A percentile compares a stretch with the other conserved stretches of the same genome.
These are phyloP conservation scores for Mythimna pallens DNA, from an alignment of 2,888 invertebrate genomes.

Conservation along the genomic window DNA sequence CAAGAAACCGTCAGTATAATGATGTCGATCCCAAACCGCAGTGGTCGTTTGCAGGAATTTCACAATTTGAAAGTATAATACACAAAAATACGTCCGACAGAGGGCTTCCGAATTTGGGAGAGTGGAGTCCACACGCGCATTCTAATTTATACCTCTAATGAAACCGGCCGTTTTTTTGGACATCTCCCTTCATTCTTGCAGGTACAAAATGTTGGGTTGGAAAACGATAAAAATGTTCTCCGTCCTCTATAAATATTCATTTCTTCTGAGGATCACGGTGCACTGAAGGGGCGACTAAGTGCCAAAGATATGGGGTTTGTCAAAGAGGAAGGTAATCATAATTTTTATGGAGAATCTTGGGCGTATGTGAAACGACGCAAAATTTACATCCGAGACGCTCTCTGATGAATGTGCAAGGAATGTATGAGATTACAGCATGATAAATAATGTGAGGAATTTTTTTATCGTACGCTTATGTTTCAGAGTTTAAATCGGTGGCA, in stretches of 20 bases:
- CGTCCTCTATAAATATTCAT: constrained; percentile 86
- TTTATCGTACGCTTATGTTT: constrained; percentile 63
- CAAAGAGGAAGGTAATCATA: constrained; percentile 84
- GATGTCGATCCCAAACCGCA: constrained; percentile 76
- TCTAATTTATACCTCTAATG: constrained; percentile 86
- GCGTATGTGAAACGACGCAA: constrained; percentile 66
- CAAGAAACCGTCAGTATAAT: constrained; percentile 79
- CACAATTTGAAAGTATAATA: constrained; percentile 88
- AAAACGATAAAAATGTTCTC: constrained; percentile 84
- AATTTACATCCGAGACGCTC: constrained; percentile 67
- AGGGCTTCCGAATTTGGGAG: constrained; percentile 74
- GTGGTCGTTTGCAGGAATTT: constrained; percentile 74
- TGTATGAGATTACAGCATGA: constrained; percentile 68
- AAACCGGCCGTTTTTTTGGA: constrained; percentile 80
- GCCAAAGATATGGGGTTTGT: constrained; percentile 83
- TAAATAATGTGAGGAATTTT: constrained; percentile 69
- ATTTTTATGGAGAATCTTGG: constrained; percentile 79
- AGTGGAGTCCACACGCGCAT: constrained; percentile 78
- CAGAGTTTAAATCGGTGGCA: constrained; percentile 62
- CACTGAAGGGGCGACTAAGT: constrained; percentile 74
- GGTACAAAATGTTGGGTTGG: constrained; percentile 74
- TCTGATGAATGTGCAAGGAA: constrained; percentile 67
- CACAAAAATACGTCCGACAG: constrained; percentile 75
- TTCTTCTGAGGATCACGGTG: constrained; percentile 66
- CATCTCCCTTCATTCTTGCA: constrained; percentile 77